Base-by-base conservation (phyloP, 2,888 invertebrate species). In the Morinoia aosen region DNA sequence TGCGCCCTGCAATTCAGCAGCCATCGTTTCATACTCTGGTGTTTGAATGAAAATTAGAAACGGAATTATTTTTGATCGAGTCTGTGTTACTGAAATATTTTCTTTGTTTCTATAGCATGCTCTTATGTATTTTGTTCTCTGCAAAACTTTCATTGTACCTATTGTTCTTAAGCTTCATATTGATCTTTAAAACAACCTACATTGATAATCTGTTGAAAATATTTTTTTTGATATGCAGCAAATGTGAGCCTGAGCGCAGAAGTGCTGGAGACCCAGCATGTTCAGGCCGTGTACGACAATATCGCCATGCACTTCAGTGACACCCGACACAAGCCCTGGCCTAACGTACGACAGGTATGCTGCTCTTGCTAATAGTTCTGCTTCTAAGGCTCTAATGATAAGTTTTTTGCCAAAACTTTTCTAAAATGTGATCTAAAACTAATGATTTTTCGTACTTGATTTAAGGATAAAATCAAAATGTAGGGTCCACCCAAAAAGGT, bases 241-340 rank as follows among this genome's bases (percentile, higher is more conserved):
- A 48, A 14, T 11, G 57, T 16, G 7, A 14, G 11, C 57, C 8
- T n/a, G 39, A 93, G 48, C 16, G 93, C 98, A 0, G 97, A 98
- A 0, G 97, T 98, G 97, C 97, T 99, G 95, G 99, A 99, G 97
- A 97, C 98, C 95, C 97, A 98, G 76, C 98, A 98, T 97, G 99
- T 99, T 0, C 98, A 98, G 57, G 96, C 98, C 98, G 98, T 99
- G 33, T 99, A 99, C 97, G 99, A 99, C 96, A 98, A 98, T 97
- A 99, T 99, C 97, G 99, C 99, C 0, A 97, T 97, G 90, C 99
- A 99, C 97, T 99, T 99, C 97, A 99, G 99, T 97, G 98, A 98
- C 97, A 99, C 99, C 0, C 98, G 99, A 33, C 99, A 99, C 97
- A 98, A 98, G 97, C 98, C 98, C 40, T 99, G 99, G 99, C 99